Evolutionary conservation across 2,888 invertebrate genomes (phyloP).

Genomic region (Polydrusus cervinus): DNA sequence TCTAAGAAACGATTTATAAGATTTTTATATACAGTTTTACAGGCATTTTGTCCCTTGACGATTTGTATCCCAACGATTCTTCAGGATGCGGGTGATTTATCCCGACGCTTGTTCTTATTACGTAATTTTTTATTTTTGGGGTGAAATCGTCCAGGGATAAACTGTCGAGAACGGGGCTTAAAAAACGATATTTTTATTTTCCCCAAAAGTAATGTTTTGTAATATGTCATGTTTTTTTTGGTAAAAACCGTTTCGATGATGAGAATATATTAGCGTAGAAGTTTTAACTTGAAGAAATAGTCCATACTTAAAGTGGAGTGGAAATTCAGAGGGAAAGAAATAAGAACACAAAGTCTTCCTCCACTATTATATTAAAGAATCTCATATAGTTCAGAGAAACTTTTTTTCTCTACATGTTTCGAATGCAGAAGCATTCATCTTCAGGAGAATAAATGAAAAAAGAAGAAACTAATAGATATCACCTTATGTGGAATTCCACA

Average conservation of each 20-base stretch:
- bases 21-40: slow-evolving; percentile 27
- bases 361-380: no score
- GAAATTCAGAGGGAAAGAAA: no score
- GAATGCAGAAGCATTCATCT: no score
- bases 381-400: no score
- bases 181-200: slow-evolving; percentile 43
- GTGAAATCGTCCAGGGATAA: slow-evolving; percentile 45
- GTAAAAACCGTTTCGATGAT: not conserved
- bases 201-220: slow-evolving; percentile 4
- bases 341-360: no score
- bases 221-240: slow-evolving; percentile 13
- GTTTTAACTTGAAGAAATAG: no score
- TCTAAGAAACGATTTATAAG: slow-evolving; percentile 5
- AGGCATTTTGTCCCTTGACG: slow-evolving; percentile 13
- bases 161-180: slow-evolving; percentile 41
- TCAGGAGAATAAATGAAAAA: no score
- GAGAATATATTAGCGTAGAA: not conserved
- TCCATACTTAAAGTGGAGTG: no score
- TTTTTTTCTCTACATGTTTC: no score
- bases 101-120: slow-evolving; percentile 38
- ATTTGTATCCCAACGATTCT: slow-evolving; percentile 34
- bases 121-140: slow-evolving; percentile 46
- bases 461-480: no score
- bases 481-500: no score
- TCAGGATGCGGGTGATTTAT: slow-evolving; percentile 36